phyloP scores from a whole-genome alignment of 2,888 invertebrate species.

The Psylliodes chrysocephalus region DNA sequence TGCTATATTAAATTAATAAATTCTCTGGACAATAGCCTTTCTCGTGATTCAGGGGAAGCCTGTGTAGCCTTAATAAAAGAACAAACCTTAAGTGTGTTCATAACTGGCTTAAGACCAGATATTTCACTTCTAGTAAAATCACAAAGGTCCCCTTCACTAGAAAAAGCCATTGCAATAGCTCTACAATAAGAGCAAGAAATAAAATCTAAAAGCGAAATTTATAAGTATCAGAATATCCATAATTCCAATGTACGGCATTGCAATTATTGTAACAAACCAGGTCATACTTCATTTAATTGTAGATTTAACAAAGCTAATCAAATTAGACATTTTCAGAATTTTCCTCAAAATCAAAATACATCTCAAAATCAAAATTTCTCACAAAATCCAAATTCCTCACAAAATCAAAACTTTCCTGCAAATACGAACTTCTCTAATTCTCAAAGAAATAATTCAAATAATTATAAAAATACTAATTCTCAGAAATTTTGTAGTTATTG shows the following conservation, averaged over 20 bases:
- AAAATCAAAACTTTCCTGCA: not conserved
- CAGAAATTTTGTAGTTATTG: constrained; percentile 36
- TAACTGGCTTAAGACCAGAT: constrained; percentile 5
- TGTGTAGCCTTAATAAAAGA: too few relatives aligned
- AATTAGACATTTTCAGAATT: constrained; percentile 9
- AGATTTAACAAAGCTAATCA: constrained; percentile 17
- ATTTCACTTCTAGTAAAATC: not conserved
- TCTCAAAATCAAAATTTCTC: not conserved
- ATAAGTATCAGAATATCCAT: constrained; percentile 34
- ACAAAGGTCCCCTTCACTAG: constrained; percentile 3
- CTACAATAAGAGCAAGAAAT: constrained; percentile 1
- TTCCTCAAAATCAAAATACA: not conserved
- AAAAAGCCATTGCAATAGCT: not conserved
- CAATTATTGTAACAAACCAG: constrained; percentile 20
- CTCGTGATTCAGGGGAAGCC: not conserved
- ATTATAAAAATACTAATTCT: not conserved
- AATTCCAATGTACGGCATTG: constrained; percentile 24
- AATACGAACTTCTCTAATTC: not conserved
- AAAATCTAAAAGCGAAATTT: constrained; percentile 37
- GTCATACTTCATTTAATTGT: constrained; percentile 35
- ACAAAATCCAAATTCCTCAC: too few relatives aligned
- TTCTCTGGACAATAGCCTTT: too few relatives aligned
- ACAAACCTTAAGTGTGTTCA: not conserved
- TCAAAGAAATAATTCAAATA: not conserved
- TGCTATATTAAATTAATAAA: too few relatives aligned